A percentile compares a stretch with the other conserved stretches of the same genome.
phyloP scores from a whole-genome alignment of 2,888 invertebrate genomes.

The Megamerina dolium region DNA sequence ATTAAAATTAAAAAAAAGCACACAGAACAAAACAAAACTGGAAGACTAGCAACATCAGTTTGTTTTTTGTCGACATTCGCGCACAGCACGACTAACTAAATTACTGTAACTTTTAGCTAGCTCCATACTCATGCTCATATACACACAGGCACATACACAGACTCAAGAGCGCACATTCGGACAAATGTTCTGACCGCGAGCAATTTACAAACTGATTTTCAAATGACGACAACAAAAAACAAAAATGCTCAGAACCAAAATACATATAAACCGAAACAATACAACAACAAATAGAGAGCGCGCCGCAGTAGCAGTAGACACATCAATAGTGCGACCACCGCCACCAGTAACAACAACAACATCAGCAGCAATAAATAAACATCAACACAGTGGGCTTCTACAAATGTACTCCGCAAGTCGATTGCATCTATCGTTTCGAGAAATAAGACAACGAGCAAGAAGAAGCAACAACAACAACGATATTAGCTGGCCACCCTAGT shows the following conservation, averaged over 20 bases:
- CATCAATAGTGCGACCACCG: too few relatives aligned
- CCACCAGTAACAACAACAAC: background rate
- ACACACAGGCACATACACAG: too few relatives aligned
- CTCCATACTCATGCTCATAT: too few relatives aligned
- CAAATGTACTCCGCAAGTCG: background rate
- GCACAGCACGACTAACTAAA: slow-evolving; percentile 2
- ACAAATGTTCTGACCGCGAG: slow-evolving; percentile 39
- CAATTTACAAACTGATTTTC: slow-evolving; percentile 36
- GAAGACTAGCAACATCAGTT: background rate
- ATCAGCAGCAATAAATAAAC: background rate
- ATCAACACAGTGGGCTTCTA: too few relatives aligned
- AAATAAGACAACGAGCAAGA: slow-evolving; percentile 11
- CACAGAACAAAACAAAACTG: background rate
- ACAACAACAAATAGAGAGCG: background rate
- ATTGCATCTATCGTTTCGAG: slow-evolving; percentile 15
- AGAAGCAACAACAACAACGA: slow-evolving; percentile 10
- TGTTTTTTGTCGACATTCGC: background rate
- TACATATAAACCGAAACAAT: too few relatives aligned
- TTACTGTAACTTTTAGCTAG: too few relatives aligned
- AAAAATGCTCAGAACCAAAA: background rate
- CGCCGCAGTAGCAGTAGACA: background rate
- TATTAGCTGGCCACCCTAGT: background rate
- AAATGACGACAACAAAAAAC: background rate
- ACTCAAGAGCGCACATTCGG: too few relatives aligned
- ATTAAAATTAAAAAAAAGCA: too few relatives aligned